Conservation (phyloP, 1,140 invertebrate species). For the Aphelenchoides fujianensis region DNA sequence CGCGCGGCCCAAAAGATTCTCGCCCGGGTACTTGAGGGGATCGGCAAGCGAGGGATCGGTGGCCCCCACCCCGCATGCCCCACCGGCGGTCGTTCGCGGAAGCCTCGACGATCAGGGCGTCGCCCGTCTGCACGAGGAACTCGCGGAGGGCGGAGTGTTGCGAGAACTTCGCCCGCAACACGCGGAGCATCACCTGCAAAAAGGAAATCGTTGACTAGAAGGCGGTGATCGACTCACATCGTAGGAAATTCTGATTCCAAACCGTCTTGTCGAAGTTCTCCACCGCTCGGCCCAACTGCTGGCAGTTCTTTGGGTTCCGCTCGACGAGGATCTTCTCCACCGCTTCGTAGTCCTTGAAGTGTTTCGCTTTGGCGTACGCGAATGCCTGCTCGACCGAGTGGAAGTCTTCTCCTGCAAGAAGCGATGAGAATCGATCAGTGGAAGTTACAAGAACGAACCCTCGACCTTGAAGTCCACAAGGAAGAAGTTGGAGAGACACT, state of each 20-base stretch:
- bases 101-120: constrained; percentile 59
- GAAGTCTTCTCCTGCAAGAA: not conserved
- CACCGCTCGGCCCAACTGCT: constrained; percentile 8
- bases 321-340: constrained; percentile 7
- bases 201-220: too few species aligned
- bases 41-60: constrained; percentile 51
- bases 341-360: not conserved
- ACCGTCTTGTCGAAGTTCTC: constrained; percentile 18
- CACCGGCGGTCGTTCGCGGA: constrained; percentile 62
- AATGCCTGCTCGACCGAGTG: not conserved
- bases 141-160: constrained; percentile 12
- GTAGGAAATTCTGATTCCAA: constrained; percentile 12
- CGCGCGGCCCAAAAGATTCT: constrained; percentile 61
- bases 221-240: constrained; percentile 11
- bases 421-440: not conserved
- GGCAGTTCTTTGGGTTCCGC: not conserved
- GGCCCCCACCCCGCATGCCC: constrained; percentile 60
- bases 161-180: constrained; percentile 10
- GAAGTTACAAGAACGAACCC: too few species aligned
- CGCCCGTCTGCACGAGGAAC: constrained; percentile 44
- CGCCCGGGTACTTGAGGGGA: constrained; percentile 56
- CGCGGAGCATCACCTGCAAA: constrained; percentile 20
- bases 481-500: not conserved
- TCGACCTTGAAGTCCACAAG: not conserved
- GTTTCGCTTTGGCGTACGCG: constrained; percentile 12